Percentiles rank a stretch among this genome's conserved stretches.
phyloP scores from a whole-genome alignment of 1,140 invertebrate genomes.

The Drosophila triauraria region DNA sequence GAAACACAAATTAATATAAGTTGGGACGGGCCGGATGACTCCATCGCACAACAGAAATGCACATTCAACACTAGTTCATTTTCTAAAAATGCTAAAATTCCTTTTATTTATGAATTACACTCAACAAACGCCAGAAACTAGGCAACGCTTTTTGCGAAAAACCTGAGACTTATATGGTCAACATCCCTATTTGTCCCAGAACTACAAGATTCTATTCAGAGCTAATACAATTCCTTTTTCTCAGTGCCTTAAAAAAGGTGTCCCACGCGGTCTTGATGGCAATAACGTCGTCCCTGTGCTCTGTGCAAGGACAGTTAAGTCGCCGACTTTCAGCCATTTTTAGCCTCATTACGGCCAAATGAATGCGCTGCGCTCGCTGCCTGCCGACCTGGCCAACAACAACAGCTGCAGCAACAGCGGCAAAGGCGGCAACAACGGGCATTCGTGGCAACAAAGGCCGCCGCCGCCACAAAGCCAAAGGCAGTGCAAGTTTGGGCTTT shows the following conservation, averaged over 20 bases:
- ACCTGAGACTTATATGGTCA: too few species aligned
- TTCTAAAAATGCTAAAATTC: too few species aligned
- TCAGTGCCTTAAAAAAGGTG: neutral
- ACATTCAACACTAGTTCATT: too few species aligned
- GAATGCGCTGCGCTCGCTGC: conserved; percentile 15
- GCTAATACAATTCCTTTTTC: neutral
- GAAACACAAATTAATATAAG: too few species aligned
- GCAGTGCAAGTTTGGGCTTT: conserved; percentile 64
- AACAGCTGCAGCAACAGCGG: neutral
- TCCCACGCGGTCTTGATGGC: neutral
- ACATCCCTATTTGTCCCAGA: too few species aligned
- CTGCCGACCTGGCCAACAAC: conserved; percentile 11
- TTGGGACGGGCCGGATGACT: too few species aligned
- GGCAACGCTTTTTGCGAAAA: too few species aligned
- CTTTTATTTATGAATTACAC: too few species aligned
- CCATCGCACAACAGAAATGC: too few species aligned
- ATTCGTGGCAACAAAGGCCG: conserved; percentile 33
- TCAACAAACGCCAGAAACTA: too few species aligned
- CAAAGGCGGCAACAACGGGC: neutral
- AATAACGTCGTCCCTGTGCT: conserved; percentile 1
- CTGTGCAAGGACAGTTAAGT: conserved; percentile 9
- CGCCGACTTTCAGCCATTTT: conserved; percentile 4
- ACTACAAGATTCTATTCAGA: too few species aligned
- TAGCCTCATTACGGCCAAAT: conserved; percentile 27
- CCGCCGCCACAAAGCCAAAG: conserved; percentile 62